Evolutionary conservation across 2,113 vertebrate species (phyloP).

Genomic region (Tragelaphus strepsiceros): DNA sequence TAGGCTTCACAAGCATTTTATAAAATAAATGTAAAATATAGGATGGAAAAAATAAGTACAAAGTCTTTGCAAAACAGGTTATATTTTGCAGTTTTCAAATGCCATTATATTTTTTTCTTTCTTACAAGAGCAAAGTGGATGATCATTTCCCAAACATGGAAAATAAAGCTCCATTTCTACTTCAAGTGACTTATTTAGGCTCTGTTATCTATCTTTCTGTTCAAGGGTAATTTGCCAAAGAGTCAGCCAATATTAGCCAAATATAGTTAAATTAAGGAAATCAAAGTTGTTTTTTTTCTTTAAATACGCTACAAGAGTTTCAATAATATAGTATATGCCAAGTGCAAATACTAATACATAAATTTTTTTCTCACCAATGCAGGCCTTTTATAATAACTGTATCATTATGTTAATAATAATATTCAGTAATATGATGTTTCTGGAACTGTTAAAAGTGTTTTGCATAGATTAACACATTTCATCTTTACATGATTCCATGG

Average conservation of each 20-base stretch:
- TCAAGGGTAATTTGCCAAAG: background rate
- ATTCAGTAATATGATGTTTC: background rate
- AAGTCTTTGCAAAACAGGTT: background rate
- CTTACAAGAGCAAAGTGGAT: background rate
- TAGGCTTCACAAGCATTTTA: background rate
- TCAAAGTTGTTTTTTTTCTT: background rate
- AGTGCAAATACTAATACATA: background rate
- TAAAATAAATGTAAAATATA: background rate
- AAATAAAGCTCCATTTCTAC: background rate
- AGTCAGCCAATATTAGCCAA: background rate
- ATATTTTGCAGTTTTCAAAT: background rate
- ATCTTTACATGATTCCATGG: background rate
- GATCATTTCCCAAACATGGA: background rate
- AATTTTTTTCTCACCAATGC: background rate
- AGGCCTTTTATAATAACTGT: background rate
- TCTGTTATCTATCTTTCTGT: background rate
- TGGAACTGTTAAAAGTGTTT: background rate
- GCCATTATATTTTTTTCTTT: background rate
- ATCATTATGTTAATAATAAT: background rate
- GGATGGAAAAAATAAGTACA: background rate
- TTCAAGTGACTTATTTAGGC: background rate
- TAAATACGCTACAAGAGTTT: background rate
- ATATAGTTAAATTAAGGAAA: background rate
- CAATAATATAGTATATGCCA: background rate
- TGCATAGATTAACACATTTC: background rate